phyloP scores from a whole-genome alignment of 2,888 invertebrate species.

The Meandrusa payeni region DNA sequence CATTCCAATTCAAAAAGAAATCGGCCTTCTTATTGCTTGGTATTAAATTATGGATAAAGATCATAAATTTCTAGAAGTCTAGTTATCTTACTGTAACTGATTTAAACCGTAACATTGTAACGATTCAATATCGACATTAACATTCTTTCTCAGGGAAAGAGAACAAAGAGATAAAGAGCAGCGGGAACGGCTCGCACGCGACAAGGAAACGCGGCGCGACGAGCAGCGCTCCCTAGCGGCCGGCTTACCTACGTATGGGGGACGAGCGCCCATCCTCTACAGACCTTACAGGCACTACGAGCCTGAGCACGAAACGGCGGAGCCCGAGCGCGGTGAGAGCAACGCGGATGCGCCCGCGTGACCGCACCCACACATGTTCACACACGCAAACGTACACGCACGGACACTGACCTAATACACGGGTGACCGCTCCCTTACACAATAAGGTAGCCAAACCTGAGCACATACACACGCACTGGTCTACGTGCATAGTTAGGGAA shows the following conservation, averaged over 20 bases:
- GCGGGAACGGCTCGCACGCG: slow-evolving; percentile 66
- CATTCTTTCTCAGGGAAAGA: slow-evolving; percentile 44
- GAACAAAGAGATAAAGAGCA: slow-evolving; percentile 65
- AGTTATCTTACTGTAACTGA: too few relatives aligned
- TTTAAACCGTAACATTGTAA: too few relatives aligned
- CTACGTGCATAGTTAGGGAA: too few relatives aligned
- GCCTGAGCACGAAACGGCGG: slow-evolving; percentile 35
- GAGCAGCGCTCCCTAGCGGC: slow-evolving; percentile 56
- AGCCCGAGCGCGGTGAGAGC: slow-evolving; percentile 23
- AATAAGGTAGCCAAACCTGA: too few relatives aligned
- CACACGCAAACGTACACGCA: not conserved
- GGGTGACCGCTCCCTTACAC: too few relatives aligned
- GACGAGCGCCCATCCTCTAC: slow-evolving; percentile 47
- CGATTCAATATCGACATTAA: not conserved
- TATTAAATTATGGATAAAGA: too few relatives aligned
- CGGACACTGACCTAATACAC: not conserved
- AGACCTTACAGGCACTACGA: slow-evolving; percentile 56
- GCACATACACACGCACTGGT: slow-evolving; percentile 38
- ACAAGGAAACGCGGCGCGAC: slow-evolving; percentile 64
- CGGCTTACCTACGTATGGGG: slow-evolving; percentile 35
- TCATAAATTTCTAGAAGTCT: too few relatives aligned
- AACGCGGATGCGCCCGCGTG: slow-evolving; percentile 21
- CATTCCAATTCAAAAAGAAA: too few relatives aligned
- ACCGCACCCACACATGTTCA: slow-evolving; percentile 3
- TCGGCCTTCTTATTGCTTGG: too few relatives aligned